Evolutionary conservation across 1,140 invertebrate species (phyloP).

Genomic region (Zaprionus lachaisei): DNA sequence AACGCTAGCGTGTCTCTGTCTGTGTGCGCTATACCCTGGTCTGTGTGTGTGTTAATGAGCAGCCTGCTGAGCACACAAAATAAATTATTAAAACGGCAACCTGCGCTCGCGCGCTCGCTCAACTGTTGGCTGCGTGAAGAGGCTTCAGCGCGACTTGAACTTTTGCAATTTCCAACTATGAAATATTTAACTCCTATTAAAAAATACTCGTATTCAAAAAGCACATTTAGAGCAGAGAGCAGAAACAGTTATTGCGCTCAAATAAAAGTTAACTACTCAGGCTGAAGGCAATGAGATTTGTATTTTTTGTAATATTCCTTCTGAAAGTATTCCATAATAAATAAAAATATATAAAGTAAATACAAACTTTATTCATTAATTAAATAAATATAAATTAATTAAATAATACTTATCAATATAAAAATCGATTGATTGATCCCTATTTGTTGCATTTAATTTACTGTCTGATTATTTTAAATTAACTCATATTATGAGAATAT

Average conservation of each 20-base stretch:
- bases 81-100: conserved; percentile 80
- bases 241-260: neutral
- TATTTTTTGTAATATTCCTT: too few relatives aligned
- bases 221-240: neutral
- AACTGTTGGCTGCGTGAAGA: conserved; percentile 49
- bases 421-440: too few relatives aligned
- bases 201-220: conserved; percentile 1
- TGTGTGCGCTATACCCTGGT: neutral
- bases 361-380: neutral
- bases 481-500: too few relatives aligned
- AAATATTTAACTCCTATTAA: conserved; percentile 19
- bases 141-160: conserved; percentile 42
- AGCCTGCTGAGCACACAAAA: conserved; percentile 68
- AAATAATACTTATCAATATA: neutral
- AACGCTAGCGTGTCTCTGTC: conserved; percentile 18
- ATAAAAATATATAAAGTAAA: neutral
- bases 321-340: too few relatives aligned
- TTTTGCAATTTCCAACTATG: conserved; percentile 20
- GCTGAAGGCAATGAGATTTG: neutral
- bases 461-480: too few relatives aligned
- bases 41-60: conserved; percentile 69
- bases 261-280: neutral
- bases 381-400: neutral
- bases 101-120: conserved; percentile 40
- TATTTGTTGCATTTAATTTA: too few relatives aligned